Evolutionary conservation across 1,140 invertebrate genomes (phyloP), one percentile per base, ranked within the genome.

Genomic region (Sitodiplosis mosellana): DNA sequence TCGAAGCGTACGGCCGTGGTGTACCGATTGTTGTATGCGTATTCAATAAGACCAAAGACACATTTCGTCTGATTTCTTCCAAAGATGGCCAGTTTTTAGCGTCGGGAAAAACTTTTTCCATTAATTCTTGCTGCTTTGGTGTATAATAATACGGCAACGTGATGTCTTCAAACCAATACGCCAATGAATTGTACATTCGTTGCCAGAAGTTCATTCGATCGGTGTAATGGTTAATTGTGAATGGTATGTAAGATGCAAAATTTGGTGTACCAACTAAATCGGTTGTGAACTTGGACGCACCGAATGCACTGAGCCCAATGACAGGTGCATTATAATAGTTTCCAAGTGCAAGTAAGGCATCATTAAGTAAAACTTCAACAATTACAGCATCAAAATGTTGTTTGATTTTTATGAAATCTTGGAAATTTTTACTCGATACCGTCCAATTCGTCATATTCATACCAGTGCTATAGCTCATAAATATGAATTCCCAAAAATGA

Each of bases 171-270:
- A 55, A 6, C 44, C 51, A 11, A 54, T 52, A 47, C 0, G 21
- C 33, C 20, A 56, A 38, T 14, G 59, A 46, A 50, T 73, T 73
- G 6, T 49, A 19, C 2, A 65, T 15, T 19, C 71, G 55, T 50
- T 74, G 55, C 12, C 12, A 51, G 42, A 67, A 67, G n/a, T 50
- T 63, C 70, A 74, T 72, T 0, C 54, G 51, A 44, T 60, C 60
- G 0, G 59, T 53, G 33, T 59, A 56, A 0, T 50, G 42, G 0
- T 55, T 44, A 2, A 62, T 61, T 0, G 58, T 41, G 7, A 63
- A 44, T 0, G 66, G 62, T 2, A 56, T 53, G 38, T 65, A 69
- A 2, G 68, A 63, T 1, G 53, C 7, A 1, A 61, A 59, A 5
- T 56, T 52, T 22, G 59, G 56, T 50, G 67, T 69, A 2, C 59